These are phyloP conservation scores for Caerostris darwini DNA, from an alignment of 1,140 invertebrate species.

Conservation along the genomic window DNA sequence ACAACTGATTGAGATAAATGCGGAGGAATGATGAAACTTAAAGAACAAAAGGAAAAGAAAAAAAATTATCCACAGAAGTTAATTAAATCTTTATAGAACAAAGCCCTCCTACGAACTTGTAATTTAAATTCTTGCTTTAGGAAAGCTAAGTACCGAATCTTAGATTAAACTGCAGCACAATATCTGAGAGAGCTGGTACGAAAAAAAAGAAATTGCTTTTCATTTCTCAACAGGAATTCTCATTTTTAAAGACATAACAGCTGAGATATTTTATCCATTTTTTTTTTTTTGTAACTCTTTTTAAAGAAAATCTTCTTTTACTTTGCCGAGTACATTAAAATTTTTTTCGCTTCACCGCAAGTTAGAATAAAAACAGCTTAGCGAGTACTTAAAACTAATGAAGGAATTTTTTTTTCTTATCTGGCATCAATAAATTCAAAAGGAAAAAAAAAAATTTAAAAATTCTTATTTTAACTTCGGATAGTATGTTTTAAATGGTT, in stretches of 20 bases:
- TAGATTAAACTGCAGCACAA: neutral
- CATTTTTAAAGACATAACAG: conserved; percentile 31
- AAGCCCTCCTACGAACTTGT: neutral
- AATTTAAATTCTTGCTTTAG: neutral
- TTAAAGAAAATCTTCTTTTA: neutral
- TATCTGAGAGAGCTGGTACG: neutral
- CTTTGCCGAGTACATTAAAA: neutral
- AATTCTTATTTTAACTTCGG: conserved; percentile 41
- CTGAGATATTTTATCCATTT: conserved; percentile 25
- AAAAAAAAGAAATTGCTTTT: neutral
- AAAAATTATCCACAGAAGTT: neutral
- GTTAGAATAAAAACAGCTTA: conserved; percentile 36
- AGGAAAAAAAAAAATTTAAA: neutral
- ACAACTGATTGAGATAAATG: neutral
- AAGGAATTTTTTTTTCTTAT: conserved; percentile 21
- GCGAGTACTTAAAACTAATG: conserved; percentile 59
- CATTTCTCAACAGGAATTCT: neutral
- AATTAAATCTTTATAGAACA: conserved; percentile 42
- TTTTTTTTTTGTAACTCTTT: neutral
- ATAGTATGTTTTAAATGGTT: conserved; percentile 4
- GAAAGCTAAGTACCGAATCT: neutral
- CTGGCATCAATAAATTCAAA: neutral
- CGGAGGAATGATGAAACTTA: neutral
- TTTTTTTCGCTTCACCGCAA: neutral
- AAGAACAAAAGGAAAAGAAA: neutral